Percentiles rank a stretch among this genome's conserved stretches.
These are phyloP conservation scores for Trogon melanurus DNA, from an alignment of 2,113 vertebrate species.

Conservation along the genomic window DNA sequence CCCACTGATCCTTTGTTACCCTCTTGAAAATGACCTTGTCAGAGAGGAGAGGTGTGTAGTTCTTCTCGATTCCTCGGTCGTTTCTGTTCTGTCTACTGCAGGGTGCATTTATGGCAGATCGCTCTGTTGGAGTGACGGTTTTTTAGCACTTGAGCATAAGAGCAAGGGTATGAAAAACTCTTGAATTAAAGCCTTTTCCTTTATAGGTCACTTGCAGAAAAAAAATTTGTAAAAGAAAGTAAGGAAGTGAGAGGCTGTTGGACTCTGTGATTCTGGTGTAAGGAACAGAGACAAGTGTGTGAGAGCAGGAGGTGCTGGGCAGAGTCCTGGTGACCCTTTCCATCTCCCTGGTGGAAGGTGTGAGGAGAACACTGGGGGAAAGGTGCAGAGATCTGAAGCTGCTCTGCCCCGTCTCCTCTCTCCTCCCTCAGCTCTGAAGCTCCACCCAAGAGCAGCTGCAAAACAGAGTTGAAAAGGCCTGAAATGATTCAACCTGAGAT, in stretches of 20 bases:
- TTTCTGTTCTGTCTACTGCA: background rate
- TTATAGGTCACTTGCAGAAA: background rate
- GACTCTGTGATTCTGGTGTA: background rate
- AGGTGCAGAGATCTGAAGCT: background rate
- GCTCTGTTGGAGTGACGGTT: background rate
- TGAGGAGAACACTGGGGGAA: fast-evolving
- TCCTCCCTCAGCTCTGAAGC: background rate
- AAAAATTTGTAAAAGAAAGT: background rate
- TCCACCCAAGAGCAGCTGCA: background rate
- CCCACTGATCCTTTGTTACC: fast-evolving
- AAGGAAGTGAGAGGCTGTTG: fast-evolving
- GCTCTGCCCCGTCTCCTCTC: background rate
- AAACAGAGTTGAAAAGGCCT: fast-evolving
- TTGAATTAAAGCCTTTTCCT: background rate
- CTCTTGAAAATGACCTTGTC: fast-evolving
- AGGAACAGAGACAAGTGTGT: fast-evolving
- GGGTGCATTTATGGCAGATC: fast-evolving
- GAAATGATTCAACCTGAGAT: background rate
- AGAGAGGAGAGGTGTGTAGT: background rate
- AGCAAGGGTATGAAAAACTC: background rate
- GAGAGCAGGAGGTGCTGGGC: background rate
- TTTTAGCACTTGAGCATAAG: background rate
- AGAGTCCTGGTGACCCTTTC: background rate
- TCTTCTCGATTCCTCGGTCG: fast-evolving
- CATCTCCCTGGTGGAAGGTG: fast-evolving